Conservation (phyloP, 1,140 invertebrate genomes). For the Elymnias hypermnestra region DNA sequence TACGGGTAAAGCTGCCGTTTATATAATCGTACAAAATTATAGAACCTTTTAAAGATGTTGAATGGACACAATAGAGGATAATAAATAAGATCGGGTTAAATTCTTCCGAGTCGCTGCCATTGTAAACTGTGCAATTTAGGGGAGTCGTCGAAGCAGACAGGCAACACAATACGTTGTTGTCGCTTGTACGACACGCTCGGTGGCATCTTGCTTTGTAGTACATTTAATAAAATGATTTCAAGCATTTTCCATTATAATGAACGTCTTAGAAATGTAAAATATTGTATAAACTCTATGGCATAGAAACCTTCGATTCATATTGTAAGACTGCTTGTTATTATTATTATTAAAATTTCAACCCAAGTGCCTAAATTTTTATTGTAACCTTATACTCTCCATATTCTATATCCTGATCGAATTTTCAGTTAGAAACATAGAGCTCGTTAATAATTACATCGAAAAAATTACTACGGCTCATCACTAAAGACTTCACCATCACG, state of each 20-base stretch:
- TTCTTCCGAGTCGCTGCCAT: conserved; percentile 5
- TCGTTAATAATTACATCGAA: too few relatives aligned
- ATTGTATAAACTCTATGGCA: background rate
- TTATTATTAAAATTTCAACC: too few relatives aligned
- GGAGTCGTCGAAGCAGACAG: conserved; percentile 1
- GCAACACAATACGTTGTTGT: conserved; percentile 2
- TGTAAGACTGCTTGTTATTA: too few relatives aligned
- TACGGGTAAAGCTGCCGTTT: background rate
- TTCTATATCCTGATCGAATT: too few relatives aligned
- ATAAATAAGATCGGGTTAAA: conserved; percentile 6
- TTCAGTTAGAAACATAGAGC: too few relatives aligned
- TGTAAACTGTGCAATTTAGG: conserved; percentile 5
- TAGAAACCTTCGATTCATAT: too few relatives aligned
- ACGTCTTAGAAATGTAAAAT: background rate
- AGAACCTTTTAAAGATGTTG: background rate
- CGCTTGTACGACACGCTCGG: background rate
- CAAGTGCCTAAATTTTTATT: too few relatives aligned
- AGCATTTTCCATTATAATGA: background rate
- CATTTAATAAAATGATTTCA: conserved; percentile 5
- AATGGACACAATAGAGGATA: conserved; percentile 3
- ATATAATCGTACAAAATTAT: background rate
- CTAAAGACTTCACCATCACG: too few relatives aligned
- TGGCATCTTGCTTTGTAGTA: conserved; percentile 2
- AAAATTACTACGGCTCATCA: too few relatives aligned
- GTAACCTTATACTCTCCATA: too few relatives aligned